A percentile compares a stretch with the other conserved stretches of the same genome.
Conservation (phyloP, 2,888 invertebrate genomes). For the Tineola bisselliella region DNA sequence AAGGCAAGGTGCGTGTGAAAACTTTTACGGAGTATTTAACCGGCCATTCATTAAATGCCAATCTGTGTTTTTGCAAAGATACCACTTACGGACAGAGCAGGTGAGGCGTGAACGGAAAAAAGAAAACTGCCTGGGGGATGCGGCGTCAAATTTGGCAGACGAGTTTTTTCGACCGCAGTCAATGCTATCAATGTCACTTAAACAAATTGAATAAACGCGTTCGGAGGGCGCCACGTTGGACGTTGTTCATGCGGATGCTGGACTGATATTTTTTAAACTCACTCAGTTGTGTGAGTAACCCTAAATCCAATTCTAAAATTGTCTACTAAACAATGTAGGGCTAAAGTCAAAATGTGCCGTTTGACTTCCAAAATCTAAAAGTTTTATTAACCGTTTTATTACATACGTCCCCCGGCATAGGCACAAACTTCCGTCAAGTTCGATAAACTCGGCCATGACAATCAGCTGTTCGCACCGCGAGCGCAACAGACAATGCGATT, state of each 20-base stretch:
- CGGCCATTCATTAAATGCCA: slow-evolving; percentile 43
- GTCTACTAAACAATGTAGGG: neutral
- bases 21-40: slow-evolving; percentile 11
- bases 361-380: neutral
- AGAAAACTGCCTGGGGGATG: slow-evolving; percentile 40
- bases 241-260: slow-evolving; percentile 17
- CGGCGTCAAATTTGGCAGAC: slow-evolving; percentile 51
- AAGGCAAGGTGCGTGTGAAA: slow-evolving; percentile 14
- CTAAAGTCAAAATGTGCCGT: neutral
- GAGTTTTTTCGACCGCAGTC: slow-evolving; percentile 57
- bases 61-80: slow-evolving; percentile 46
- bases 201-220: slow-evolving; percentile 63
- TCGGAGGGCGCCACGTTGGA: slow-evolving; percentile 35
- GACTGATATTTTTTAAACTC: neutral
- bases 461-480: slow-evolving; percentile 45
- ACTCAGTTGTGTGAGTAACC: neutral
- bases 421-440: neutral
- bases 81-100: slow-evolving; percentile 38
- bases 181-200: slow-evolving; percentile 66
- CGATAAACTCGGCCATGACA: slow-evolving; percentile 6
- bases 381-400: neutral
- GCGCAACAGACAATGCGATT: slow-evolving; percentile 69
- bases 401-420: neutral
- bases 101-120: slow-evolving; percentile 57
- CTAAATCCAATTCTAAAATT: neutral